A percentile compares a stretch with the other conserved stretches of the same genome.
Conservation (phyloP, 2,888 invertebrate species). For the Ceraclea dissimilis region DNA sequence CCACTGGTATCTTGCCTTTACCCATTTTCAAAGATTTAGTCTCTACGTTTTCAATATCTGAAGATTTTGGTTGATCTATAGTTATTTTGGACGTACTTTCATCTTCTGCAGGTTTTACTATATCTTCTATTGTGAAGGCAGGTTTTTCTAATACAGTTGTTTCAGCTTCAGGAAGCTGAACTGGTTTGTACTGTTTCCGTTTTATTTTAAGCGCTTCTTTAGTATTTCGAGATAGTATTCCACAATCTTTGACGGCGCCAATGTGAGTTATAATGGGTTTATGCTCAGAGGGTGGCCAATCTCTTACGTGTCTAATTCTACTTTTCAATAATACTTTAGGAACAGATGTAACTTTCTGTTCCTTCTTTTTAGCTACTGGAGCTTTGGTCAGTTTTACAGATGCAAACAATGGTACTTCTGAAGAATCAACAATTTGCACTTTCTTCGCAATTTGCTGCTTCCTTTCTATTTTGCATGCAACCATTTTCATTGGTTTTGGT, state of each 20-base stretch:
- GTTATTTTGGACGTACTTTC: conserved; percentile 24
- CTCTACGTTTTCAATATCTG: conserved; percentile 24
- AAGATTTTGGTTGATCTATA: conserved; percentile 7
- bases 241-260: conserved; percentile 30
- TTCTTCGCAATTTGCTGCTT: conserved; percentile 21
- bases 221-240: conserved; percentile 42
- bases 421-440: conserved; percentile 13
- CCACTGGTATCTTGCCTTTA: conserved; percentile 17
- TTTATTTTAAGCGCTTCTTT: conserved; percentile 40
- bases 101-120: conserved; percentile 30
- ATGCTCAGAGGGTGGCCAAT: conserved; percentile 28
- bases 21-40: conserved; percentile 27
- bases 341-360: conserved; percentile 12
- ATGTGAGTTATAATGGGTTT: conserved; percentile 24
- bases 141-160: conserved; percentile 39
- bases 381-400: conserved; percentile 17
- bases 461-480: conserved; percentile 22
- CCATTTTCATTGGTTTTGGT: conserved; percentile 16
- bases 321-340: conserved; percentile 21
- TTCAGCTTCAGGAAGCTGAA: conserved; percentile 30
- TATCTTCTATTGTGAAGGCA: conserved; percentile 37
- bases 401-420: conserved; percentile 17
- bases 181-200: conserved; percentile 33
- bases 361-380: conserved; percentile 11
- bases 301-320: conserved; percentile 12